A percentile compares a stretch with the other conserved stretches of the same genome.
phyloP scores from a whole-genome alignment of 2,113 vertebrate genomes.

The Zosterops hypoxanthus region DNA sequence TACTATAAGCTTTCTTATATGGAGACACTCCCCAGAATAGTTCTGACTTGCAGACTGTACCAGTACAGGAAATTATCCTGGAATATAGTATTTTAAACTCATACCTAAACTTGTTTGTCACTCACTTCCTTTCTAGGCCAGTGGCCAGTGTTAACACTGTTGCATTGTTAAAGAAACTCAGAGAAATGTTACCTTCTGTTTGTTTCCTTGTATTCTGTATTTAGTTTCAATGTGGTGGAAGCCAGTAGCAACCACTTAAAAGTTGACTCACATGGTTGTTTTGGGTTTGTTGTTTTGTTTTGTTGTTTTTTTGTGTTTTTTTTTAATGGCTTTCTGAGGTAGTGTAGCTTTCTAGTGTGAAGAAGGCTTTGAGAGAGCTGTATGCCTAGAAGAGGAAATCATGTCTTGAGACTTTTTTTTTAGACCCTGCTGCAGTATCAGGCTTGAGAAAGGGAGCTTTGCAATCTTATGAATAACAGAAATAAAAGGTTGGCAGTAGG shows the following conservation, averaged over 20 bases:
- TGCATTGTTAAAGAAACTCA: not conserved
- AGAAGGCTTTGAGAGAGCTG: not conserved
- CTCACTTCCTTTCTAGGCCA: not conserved
- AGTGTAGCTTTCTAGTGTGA: not conserved
- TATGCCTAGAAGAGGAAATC: not conserved
- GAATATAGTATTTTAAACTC: not conserved
- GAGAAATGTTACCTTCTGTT: conserved; percentile 21
- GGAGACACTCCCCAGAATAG: not conserved
- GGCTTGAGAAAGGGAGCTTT: not conserved
- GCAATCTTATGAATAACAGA: not conserved
- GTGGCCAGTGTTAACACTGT: not conserved
- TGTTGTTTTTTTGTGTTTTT: no score
- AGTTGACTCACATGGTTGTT: not conserved
- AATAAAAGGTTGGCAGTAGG: not conserved
- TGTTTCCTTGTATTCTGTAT: conserved; percentile 10
- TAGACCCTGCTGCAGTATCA: not conserved
- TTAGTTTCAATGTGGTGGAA: not conserved
- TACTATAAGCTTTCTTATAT: not conserved
- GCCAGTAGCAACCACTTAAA: not conserved
- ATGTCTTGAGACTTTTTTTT: not conserved
- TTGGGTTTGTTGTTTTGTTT: not conserved
- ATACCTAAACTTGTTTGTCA: not conserved
- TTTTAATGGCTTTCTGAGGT: not conserved
- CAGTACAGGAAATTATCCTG: conserved; percentile 1
- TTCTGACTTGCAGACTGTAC: not conserved